Percentiles rank a stretch among this genome's conserved stretches.
phyloP scores from a whole-genome alignment of 2,888 invertebrate genomes.

The Drosophila mercatorum region DNA sequence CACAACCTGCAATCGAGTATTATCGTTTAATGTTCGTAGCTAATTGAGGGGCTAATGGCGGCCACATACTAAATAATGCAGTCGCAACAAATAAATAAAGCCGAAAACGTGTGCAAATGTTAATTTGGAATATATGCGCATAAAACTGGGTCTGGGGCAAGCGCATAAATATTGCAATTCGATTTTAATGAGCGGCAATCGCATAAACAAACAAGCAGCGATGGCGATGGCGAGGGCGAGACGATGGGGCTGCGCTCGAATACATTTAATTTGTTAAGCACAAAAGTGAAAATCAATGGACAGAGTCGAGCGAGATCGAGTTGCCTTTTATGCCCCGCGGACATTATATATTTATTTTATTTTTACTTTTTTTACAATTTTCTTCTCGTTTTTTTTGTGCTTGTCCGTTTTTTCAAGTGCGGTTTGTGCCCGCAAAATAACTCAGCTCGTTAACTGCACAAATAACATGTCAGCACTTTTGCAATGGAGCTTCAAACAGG shows the following conservation, averaged over 20 bases:
- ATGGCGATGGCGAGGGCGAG: not conserved
- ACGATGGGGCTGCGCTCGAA: not conserved
- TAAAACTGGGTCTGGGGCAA: not conserved
- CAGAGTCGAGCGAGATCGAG: slow-evolving; percentile 5
- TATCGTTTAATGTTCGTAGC: slow-evolving; percentile 25
- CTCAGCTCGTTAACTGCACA: slow-evolving; percentile 80
- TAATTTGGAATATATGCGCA: slow-evolving; percentile 30
- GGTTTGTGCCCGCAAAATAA: slow-evolving; percentile 75
- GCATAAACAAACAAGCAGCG: slow-evolving; percentile 56
- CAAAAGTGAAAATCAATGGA: slow-evolving; percentile 59
- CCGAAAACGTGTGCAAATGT: slow-evolving; percentile 44
- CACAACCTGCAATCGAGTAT: not conserved
- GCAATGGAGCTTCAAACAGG: slow-evolving; percentile 55
- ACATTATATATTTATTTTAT: slow-evolving; percentile 3
- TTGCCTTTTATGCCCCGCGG: slow-evolving; percentile 34
- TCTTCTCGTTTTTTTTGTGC: slow-evolving; percentile 12
- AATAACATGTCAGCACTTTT: slow-evolving; percentile 80
- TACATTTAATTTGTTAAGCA: slow-evolving; percentile 59
- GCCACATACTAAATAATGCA: slow-evolving; percentile 56
- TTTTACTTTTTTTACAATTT: slow-evolving; percentile 8
- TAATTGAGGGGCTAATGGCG: slow-evolving; percentile 48
- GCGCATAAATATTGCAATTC: slow-evolving; percentile 59
- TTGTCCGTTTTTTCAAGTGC: slow-evolving; percentile 69
- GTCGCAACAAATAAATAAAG: slow-evolving; percentile 51
- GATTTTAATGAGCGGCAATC: slow-evolving; percentile 71